phyloP scores from a whole-genome alignment of 2,888 invertebrate species.

The Diabrotica balteata region DNA sequence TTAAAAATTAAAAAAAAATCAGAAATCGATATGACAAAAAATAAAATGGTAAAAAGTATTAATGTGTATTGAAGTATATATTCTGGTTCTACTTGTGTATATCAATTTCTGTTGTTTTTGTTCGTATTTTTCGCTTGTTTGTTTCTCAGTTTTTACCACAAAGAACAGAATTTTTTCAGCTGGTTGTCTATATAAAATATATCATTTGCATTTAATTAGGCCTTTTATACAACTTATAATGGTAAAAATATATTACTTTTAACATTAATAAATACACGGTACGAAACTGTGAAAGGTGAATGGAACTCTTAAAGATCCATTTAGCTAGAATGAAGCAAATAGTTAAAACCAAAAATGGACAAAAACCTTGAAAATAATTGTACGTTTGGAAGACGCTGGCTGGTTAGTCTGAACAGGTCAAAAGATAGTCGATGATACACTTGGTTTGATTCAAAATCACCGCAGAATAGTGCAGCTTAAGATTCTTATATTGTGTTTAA shows the following conservation, averaged over 20 bases:
- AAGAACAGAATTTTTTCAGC: no score
- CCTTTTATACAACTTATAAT: no score
- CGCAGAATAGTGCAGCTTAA: not conserved
- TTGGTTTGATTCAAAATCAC: constrained; percentile 8
- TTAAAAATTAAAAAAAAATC: no score
- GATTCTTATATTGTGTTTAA: not conserved
- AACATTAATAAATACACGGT: constrained; percentile 3
- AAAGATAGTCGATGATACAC: constrained; percentile 10
- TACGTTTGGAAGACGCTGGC: constrained; percentile 10
- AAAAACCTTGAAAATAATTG: constrained; percentile 25
- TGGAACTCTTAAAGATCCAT: constrained; percentile 17
- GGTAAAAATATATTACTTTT: not conserved
- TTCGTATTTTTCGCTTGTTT: no score
- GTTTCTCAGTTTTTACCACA: no score
- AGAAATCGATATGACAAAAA: no score
- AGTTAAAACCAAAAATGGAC: constrained; percentile 18
- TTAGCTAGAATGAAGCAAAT: constrained; percentile 13
- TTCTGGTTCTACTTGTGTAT: no score
- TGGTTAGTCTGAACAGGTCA: not conserved
- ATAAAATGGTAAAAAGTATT: no score
- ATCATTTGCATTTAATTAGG: no score
- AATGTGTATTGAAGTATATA: no score
- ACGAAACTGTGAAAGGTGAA: constrained; percentile 10
- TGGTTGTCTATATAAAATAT: no score
- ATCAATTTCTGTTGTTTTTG: no score